Evolutionary conservation across 2,113 vertebrate species (phyloP).

Genomic region (Anoplopoma fimbria): DNA sequence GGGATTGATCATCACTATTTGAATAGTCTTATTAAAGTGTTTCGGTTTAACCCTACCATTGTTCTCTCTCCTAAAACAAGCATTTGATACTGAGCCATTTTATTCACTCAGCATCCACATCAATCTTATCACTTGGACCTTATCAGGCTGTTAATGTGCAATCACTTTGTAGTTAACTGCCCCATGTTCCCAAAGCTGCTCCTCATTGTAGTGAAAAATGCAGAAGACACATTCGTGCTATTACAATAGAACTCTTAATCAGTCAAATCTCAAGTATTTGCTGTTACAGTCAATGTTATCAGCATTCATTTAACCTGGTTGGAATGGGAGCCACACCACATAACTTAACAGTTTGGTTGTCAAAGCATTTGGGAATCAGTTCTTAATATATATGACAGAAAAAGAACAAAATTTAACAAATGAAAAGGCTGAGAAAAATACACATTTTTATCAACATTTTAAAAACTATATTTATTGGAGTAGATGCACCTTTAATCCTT

Average conservation of each 20-base stretch:
- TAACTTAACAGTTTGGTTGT: neutral
- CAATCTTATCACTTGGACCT: neutral
- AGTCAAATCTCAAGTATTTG: neutral
- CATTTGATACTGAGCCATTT: conserved; percentile 9
- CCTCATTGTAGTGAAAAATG: neutral
- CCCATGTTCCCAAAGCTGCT: neutral
- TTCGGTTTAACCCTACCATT: neutral
- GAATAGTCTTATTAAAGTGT: neutral
- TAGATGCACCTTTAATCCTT: neutral
- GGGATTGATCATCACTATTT: neutral
- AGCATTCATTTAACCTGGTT: neutral
- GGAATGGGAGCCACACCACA: neutral
- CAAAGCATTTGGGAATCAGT: neutral
- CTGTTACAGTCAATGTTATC: neutral
- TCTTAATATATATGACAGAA: neutral
- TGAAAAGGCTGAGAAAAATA: neutral
- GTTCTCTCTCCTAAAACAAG: neutral
- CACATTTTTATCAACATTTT: neutral
- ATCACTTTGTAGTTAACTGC: neutral
- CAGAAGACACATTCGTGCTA: neutral
- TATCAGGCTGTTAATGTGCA: neutral
- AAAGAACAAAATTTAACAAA: neutral
- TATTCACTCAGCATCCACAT: neutral
- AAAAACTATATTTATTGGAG: too few species aligned
- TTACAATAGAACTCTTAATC: neutral